phyloP scores from a whole-genome alignment of 2,888 invertebrate species.

The Dilophus febrilis region DNA sequence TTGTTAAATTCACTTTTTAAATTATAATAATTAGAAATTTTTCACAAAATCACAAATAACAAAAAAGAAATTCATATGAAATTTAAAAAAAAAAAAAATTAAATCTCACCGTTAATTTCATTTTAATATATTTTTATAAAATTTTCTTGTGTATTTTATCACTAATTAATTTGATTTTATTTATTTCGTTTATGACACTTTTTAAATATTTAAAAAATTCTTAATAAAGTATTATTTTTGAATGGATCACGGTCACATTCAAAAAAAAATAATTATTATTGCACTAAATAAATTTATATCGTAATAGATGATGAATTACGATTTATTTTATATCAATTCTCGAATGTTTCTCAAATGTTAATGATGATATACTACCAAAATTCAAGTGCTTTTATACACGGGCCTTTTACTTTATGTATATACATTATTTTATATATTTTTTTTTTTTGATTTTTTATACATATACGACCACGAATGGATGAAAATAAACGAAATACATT shows the following conservation, averaged over 20 bases:
- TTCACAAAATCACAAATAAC: conserved; percentile 6
- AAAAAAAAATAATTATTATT: too few species aligned
- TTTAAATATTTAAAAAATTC: too few species aligned
- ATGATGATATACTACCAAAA: conserved; percentile 14
- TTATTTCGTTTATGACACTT: too few species aligned
- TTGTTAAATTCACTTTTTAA: background rate
- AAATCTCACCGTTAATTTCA: conserved; percentile 14
- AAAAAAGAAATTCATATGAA: background rate
- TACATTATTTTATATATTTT: too few species aligned
- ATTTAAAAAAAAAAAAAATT: background rate
- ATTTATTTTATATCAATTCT: conserved; percentile 8
- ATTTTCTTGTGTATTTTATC: too few species aligned
- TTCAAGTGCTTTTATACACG: conserved; percentile 15
- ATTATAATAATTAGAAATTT: background rate
- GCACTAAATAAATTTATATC: too few species aligned
- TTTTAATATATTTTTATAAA: conserved; percentile 6
- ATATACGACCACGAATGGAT: background rate
- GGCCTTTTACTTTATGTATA: conserved; percentile 10
- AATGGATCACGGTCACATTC: too few species aligned
- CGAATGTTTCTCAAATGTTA: conserved; percentile 10
- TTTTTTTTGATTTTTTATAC: background rate
- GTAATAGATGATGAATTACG: too few species aligned
- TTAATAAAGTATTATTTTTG: too few species aligned
- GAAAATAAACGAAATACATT: conserved; percentile 2
- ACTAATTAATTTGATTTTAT: too few species aligned